phyloP scores from a whole-genome alignment of 2,797 vertebrate genomes.

The Menidia menidia region DNA sequence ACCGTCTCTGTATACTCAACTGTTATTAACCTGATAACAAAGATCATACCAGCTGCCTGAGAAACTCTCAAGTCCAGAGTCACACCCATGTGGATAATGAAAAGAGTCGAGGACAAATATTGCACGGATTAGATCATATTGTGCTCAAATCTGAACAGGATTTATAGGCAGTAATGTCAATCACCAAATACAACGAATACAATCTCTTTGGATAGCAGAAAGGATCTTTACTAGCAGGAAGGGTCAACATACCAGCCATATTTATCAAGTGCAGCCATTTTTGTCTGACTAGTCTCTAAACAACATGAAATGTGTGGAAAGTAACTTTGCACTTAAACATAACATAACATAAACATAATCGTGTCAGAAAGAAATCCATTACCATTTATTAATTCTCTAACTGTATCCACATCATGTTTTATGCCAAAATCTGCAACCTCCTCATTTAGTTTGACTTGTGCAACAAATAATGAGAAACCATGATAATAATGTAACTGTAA shows the following conservation, averaged over 20 bases:
- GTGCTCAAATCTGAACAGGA: neutral
- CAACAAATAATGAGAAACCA: no score
- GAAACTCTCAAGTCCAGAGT: constrained; percentile 1
- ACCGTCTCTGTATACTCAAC: constrained; percentile 8
- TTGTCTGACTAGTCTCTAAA: neutral
- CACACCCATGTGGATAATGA: neutral
- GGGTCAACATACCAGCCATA: neutral
- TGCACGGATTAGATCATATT: constrained; percentile 4
- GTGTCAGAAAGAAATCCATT: no score
- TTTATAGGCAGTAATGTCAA: no score
- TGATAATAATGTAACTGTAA: no score
- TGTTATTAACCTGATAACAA: constrained; percentile 4
- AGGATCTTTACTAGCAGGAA: neutral
- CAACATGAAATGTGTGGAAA: neutral
- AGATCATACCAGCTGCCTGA: constrained; percentile 2
- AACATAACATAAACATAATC: no score
- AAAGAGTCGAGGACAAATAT: constrained; percentile 12
- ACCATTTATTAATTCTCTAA: no score
- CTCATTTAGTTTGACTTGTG: no score
- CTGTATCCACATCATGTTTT: no score
- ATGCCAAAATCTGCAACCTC: no score
- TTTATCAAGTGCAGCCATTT: neutral
- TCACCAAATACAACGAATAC: neutral
- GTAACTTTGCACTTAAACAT: neutral
- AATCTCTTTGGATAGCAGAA: no score